Evolutionary conservation across 1,140 invertebrate genomes (phyloP), one percentile per base, ranked within the genome.

Genomic region (Drosophila elegans): DNA sequence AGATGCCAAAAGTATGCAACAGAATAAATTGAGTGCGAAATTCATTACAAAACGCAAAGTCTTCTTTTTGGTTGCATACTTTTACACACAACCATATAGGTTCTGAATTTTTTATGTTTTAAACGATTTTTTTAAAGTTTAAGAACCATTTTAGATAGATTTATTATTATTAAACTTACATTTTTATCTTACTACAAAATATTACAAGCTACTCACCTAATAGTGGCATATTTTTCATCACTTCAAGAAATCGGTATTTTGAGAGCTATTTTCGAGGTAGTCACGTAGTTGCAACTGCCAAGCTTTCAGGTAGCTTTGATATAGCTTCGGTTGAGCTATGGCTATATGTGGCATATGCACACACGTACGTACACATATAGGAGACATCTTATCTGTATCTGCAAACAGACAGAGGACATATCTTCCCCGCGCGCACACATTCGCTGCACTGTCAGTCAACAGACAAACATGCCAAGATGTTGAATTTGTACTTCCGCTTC

Each of bases 401-500:
- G 83, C 79, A 88, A 86, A 83, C 75, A 86, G 78, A 86, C 67
- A 68, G 66, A 71, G 68, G 51, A 72, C 52, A 57, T 57, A 56
- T 57, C 68, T 71, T 9, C 44, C 52, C 29, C 27, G 16, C 56
- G 66, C 63, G 55, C 45, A 45, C 27, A 34, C 11, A 52, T 46
- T 44, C 29, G 38, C 21, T 45, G 21, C 39, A 41, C 38, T 62
- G 60, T 57, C 56, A 77, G 77, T 84, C 80, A 76, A 71, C 68
- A 72, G 68, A 75, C 74, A 86, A 82, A 81, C 78, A 84, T 66
- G 72, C 63, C 57, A 63, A 69, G 71, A 69, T 73, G 83, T 76
- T 88, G 74, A 82, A 82, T 82, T 88, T 76, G 68, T 83, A 83
- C 83, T 89, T 86, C 83, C 83, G 83, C 72, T 88, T 76, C 72